Base-by-base conservation (phyloP, 2,888 invertebrate genomes). In the Dendrolimus pini region DNA sequence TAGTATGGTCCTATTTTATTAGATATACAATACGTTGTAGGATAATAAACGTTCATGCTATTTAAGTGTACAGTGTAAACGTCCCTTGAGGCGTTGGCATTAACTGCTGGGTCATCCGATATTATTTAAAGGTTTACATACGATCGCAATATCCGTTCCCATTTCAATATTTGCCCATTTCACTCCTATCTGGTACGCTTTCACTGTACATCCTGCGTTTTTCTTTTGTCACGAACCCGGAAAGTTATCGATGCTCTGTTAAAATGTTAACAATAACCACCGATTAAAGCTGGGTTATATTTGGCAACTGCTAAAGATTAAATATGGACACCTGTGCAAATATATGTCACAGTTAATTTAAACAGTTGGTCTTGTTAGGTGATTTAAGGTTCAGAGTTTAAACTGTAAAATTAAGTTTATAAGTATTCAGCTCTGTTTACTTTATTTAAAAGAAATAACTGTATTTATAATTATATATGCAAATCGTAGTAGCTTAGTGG, bases 51-150 rank as follows among this genome's bases (percentile, higher is more conserved):
- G 30, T 30, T 30, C 30, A 30, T 30, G 30, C 30, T 30, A 30
- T 30, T 30, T 30, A 30, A 30, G 30, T 30, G 30, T 30, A 30
- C 30, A 30, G 30, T 30, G 30, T 30, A 30, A 30, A 30, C 30
- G 30, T 30, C 30, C 30, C 30, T 30, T 30, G 30, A 30, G 30
- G 30, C 30, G 30, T 30, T 30, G n/a, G 13, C 54, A 54, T 9
- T 54, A 54, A 18, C 2, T 12, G 13, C 18, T 54, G 10, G 13
- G 14, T 54, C 13, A 54, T n/a, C 18, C n/a, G 7, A 52, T 18
- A 54, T 58, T 55, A 58, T 13, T 56, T 47, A 30, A 52, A 41
- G 41, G 55, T 58, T 54, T 56, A 55, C 42, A 41, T 55, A 41
- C 53, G 8, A 53, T 30, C 54, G 52, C 30, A 57, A 13, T 54